phyloP scores from a whole-genome alignment of 2,113 vertebrate species.

The Oxygymnocypris stewartii region DNA sequence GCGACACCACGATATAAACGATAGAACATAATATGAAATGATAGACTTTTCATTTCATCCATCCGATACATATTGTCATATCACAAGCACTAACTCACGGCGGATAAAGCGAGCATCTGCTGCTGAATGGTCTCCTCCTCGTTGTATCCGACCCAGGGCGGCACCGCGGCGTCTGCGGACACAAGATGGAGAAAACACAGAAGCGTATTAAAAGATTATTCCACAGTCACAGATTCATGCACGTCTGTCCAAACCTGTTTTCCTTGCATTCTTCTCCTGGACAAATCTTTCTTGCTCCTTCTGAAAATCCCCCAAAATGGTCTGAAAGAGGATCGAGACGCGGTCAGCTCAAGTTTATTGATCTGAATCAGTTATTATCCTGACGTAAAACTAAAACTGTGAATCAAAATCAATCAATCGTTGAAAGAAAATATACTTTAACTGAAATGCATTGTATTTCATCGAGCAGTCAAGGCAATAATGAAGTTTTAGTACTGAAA shows the following conservation, averaged over 20 bases:
- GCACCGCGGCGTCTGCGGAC: conserved; percentile 84
- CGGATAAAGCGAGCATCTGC: conserved; percentile 94
- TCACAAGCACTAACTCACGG: conserved; percentile 49
- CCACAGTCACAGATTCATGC: background rate
- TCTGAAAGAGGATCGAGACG: conserved; percentile 70
- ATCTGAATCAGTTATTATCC: too few species aligned
- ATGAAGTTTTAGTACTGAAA: too few species aligned
- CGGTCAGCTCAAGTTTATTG: background rate
- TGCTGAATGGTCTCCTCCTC: conserved; percentile 98
- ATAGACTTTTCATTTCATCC: too few species aligned
- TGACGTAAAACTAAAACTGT: too few species aligned
- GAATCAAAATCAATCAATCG: too few species aligned
- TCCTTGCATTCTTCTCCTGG: conserved; percentile 90
- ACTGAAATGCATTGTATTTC: too few species aligned
- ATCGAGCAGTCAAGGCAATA: too few species aligned
- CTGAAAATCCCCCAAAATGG: conserved; percentile 95
- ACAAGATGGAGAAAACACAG: background rate
- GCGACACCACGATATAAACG: too few species aligned
- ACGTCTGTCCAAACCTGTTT: conserved; percentile 78
- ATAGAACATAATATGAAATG: too few species aligned
- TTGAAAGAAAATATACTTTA: too few species aligned
- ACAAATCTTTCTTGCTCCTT: conserved; percentile 98
- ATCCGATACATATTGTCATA: too few species aligned
- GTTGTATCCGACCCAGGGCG: conserved; percentile 95
- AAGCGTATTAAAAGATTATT: background rate